Percentiles rank a stretch among this genome's conserved stretches.
Evolutionary conservation across 2,113 vertebrate genomes (phyloP).

Genomic region (Ursus arctos): DNA sequence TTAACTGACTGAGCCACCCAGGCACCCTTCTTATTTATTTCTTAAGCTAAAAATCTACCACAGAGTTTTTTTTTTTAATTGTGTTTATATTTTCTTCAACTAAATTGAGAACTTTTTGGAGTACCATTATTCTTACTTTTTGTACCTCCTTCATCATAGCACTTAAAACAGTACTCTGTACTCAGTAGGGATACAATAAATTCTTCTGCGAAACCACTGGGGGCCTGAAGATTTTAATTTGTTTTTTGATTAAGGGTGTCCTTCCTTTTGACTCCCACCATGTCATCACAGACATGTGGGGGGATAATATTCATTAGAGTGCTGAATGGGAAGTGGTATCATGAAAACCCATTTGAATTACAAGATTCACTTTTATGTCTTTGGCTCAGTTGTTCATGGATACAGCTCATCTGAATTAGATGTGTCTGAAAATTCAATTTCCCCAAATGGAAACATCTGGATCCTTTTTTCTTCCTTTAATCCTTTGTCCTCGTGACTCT

Average conservation of each 20-base stretch:
- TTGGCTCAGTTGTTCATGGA: conserved; percentile 56
- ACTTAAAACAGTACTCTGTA: conserved; percentile 51
- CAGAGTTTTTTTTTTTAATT: background rate
- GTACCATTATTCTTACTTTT: conserved; percentile 42
- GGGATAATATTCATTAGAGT: conserved; percentile 22
- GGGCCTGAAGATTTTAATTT: conserved; percentile 34
- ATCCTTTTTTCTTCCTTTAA: conserved; percentile 77
- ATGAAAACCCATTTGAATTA: conserved; percentile 53
- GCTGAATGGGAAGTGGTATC: conserved; percentile 26
- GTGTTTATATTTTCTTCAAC: conserved; percentile 45
- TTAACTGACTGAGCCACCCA: too few relatives aligned
- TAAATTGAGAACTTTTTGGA: conserved; percentile 6
- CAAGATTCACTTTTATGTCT: conserved; percentile 66
- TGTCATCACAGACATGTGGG: conserved; percentile 6
- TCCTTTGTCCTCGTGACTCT: conserved; percentile 73
- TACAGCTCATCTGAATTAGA: conserved; percentile 76
- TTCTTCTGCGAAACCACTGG: conserved; percentile 29
- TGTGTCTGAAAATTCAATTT: conserved; percentile 81
- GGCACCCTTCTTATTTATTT: background rate
- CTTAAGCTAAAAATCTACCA: background rate
- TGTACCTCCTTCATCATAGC: background rate
- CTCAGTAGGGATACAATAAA: conserved; percentile 45
- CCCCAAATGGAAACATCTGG: conserved; percentile 81
- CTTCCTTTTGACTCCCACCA: conserved; percentile 13
- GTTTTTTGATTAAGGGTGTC: conserved; percentile 42